Percentiles rank a stretch among this genome's conserved stretches.
phyloP scores from a whole-genome alignment of 2,113 vertebrate genomes.

The Aleadryas rufinucha region DNA sequence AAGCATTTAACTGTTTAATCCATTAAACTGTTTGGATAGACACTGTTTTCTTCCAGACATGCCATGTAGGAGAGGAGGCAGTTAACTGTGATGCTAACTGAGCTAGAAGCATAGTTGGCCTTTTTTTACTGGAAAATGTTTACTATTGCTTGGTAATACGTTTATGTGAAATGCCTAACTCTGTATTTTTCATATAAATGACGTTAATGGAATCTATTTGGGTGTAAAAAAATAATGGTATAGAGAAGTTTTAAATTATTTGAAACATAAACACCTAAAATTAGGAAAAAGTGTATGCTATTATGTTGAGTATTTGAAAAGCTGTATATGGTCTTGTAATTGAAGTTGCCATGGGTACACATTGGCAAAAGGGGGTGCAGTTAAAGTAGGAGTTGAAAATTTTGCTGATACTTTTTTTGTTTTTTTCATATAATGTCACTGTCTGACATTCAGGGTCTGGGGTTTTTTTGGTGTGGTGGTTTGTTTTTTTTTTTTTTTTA shows the following conservation, averaged over 20 bases:
- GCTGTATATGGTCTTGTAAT: neutral
- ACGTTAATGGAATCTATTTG: neutral
- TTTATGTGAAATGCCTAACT: neutral
- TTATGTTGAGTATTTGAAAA: neutral
- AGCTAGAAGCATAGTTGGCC: neutral
- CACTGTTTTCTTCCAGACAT: neutral
- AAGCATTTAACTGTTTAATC: neutral
- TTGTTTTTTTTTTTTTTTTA: neutral
- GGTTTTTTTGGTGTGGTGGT: neutral
- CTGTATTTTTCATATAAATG: neutral
- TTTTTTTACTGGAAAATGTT: neutral
- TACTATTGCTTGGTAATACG: neutral
- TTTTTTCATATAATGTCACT: neutral
- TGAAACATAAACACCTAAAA: neutral
- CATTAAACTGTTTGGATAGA: neutral
- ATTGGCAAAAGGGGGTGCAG: neutral
- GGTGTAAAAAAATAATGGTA: neutral
- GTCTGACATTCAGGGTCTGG: neutral
- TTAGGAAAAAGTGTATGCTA: neutral
- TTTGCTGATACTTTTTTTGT: neutral
- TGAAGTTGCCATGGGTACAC: neutral
- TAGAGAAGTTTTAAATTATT: neutral
- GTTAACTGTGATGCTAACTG: neutral
- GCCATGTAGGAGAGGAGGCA: neutral
- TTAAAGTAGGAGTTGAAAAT: neutral